A percentile compares a stretch with the other conserved stretches of the same genome.
These are phyloP conservation scores for Drosophila macrospina DNA, from an alignment of 2,888 invertebrate genomes.

Conservation along the genomic window DNA sequence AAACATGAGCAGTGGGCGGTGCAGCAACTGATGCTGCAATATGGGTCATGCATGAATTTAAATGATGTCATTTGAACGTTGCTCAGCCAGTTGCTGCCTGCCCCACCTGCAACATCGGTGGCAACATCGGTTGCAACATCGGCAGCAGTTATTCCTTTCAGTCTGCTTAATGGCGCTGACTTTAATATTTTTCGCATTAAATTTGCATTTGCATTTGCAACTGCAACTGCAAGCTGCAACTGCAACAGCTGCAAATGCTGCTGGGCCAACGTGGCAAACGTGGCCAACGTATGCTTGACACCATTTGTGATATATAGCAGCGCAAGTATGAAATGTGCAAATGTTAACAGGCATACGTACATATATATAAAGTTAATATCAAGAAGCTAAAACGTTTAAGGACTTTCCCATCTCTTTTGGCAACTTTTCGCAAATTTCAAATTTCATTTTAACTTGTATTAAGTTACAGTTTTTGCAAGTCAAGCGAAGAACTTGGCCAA, in stretches of 20 bases:
- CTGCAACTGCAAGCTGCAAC: conserved; percentile 8
- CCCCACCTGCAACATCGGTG: conserved; percentile 31
- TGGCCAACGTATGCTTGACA: conserved; percentile 77
- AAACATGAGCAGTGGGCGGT: conserved; percentile 61
- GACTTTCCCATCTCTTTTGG: conserved; percentile 9
- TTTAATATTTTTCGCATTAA: conserved; percentile 69
- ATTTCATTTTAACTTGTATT: conserved; percentile 35
- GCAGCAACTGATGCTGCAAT: conserved; percentile 49
- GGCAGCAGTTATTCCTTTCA: conserved; percentile 33
- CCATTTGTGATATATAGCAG: conserved; percentile 60
- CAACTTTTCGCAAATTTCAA: conserved; percentile 19
- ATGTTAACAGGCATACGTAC: conserved; percentile 29
- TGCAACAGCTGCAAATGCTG: conserved; percentile 28
- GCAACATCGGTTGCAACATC: conserved; percentile 14
- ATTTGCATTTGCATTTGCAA: conserved; percentile 67
- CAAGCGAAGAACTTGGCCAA: conserved; percentile 25
- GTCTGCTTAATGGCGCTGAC: conserved; percentile 47
- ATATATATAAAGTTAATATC: conserved; percentile 40
- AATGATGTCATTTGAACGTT: conserved; percentile 78
- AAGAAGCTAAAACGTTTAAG: conserved; percentile 55
- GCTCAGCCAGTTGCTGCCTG: conserved; percentile 25
- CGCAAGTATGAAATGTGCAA: conserved; percentile 55
- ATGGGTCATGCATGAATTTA: conserved; percentile 83
- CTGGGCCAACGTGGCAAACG: conserved; percentile 63
- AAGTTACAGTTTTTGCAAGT: conserved; percentile 26